A percentile compares a stretch with the other conserved stretches of the same genome.
These are phyloP conservation scores for Philypnodon macrostomus DNA, from an alignment of 2,797 vertebrate genomes.

Conservation along the genomic window DNA sequence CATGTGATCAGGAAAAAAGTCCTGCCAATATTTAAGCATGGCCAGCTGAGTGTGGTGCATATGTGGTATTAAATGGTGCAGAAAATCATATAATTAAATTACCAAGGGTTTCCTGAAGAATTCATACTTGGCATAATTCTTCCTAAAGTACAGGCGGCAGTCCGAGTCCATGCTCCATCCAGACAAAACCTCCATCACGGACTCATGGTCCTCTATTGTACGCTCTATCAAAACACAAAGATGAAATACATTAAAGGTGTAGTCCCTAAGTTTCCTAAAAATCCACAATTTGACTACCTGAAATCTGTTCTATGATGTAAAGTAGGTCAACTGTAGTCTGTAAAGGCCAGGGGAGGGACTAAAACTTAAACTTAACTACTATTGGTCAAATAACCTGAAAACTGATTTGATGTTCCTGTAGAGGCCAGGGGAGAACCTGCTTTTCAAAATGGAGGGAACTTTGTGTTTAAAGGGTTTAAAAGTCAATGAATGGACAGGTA, in stretches of 20 bases:
- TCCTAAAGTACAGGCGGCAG: conserved; percentile 91
- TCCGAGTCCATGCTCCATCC: conserved; percentile 90
- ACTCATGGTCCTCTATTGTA: conserved; percentile 94
- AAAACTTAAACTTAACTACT: too few species aligned
- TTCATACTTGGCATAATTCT: conserved; percentile 97
- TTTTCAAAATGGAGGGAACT: too few species aligned
- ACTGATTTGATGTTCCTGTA: too few species aligned
- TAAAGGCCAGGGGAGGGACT: too few species aligned
- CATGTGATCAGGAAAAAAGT: conserved; percentile 96
- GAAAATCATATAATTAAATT: conserved; percentile 51
- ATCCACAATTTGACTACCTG: too few species aligned
- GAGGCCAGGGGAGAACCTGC: too few species aligned
- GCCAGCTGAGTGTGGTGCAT: conserved; percentile 18
- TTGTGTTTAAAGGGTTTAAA: too few species aligned
- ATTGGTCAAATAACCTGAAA: too few species aligned
- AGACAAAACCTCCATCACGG: conserved; percentile 88
- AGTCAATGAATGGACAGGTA: too few species aligned
- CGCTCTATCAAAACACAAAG: conserved; percentile 77
- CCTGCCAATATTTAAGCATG: conserved; percentile 70
- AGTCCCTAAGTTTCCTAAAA: too few species aligned
- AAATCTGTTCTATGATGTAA: too few species aligned
- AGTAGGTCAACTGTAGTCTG: too few species aligned
- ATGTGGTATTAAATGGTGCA: conserved; percentile 7
- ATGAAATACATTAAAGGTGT: background rate
- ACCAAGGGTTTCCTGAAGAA: conserved; percentile 97